Conservation (phyloP, 2,888 invertebrate species). For the Drosophila fulvimacula region DNA sequence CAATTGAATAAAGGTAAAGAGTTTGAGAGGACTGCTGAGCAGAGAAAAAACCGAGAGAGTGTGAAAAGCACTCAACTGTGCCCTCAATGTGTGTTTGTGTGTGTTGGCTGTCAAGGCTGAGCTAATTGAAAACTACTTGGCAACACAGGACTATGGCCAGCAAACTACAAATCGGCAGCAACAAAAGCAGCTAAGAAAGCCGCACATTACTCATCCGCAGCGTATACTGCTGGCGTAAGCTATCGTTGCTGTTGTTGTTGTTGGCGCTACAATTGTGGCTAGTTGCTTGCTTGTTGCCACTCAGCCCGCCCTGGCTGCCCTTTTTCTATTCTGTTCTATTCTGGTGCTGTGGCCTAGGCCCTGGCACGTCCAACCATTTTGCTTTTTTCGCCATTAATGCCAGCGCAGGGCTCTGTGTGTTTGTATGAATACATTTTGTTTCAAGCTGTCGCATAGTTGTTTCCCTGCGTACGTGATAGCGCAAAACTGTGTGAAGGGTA, state of each 20-base stretch:
- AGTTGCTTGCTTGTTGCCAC: conserved; percentile 31
- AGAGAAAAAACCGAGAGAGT: conserved; percentile 1
- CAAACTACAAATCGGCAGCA: conserved; percentile 37
- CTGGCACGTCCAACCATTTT: conserved; percentile 71
- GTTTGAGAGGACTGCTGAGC: conserved; percentile 11
- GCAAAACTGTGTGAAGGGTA: conserved; percentile 32
- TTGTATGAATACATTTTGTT: conserved; percentile 67
- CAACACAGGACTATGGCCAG: conserved; percentile 29
- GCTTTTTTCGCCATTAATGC: conserved; percentile 70
- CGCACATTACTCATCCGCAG: conserved; percentile 76
- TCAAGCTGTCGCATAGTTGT: conserved; percentile 62
- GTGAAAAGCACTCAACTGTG: conserved; percentile 54
- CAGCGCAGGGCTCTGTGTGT: conserved; percentile 60
- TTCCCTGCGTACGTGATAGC: conserved; percentile 49
- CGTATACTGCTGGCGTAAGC: conserved; percentile 43
- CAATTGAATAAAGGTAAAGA: conserved; percentile 32
- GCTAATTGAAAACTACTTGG: conserved; percentile 76
- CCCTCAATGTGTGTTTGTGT: conserved; percentile 21
- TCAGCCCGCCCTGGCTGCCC: conserved; percentile 5
- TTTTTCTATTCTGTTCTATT: conserved; percentile 11
- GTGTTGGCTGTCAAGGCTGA: conserved; percentile 48
- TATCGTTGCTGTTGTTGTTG: conserved; percentile 14
- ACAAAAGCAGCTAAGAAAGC: conserved; percentile 59
- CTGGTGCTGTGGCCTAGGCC: conserved; percentile 47
- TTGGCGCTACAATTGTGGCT: conserved; percentile 44